phyloP scores from a whole-genome alignment of 2,888 invertebrate species.

The Anaspis maculata region DNA sequence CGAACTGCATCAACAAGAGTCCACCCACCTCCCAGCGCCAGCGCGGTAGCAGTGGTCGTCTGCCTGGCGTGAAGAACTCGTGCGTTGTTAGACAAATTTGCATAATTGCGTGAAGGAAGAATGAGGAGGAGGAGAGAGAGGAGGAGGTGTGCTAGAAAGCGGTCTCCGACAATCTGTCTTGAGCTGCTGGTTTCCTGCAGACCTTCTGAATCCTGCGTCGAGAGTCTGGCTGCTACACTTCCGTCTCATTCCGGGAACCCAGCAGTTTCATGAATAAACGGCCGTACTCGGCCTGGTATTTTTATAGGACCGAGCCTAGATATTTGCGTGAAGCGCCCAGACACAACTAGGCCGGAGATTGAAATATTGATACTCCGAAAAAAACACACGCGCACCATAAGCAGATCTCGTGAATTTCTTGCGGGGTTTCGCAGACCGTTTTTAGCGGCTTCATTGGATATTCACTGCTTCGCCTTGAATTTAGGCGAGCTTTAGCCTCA shows the following conservation, averaged over 20 bases:
- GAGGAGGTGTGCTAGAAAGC: constrained; percentile 21
- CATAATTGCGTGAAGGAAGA: constrained; percentile 22
- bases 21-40: too few species aligned
- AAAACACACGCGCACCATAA: constrained; percentile 1
- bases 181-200: constrained; percentile 14
- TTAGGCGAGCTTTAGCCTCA: too few species aligned
- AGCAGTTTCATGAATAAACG: constrained; percentile 15
- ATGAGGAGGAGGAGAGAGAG: constrained; percentile 18
- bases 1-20: too few species aligned
- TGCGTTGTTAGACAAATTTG: constrained; percentile 26
- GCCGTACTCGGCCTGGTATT: constrained; percentile 15
- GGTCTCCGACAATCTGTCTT: constrained; percentile 26
- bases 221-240: constrained; percentile 11
- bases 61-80: constrained; percentile 7
- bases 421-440: too few species aligned
- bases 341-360: constrained; percentile 22
- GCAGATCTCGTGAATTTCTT: not conserved
- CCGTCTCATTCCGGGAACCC: constrained; percentile 19
- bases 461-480: too few species aligned
- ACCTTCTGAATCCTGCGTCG: constrained; percentile 20
- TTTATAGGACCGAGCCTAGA: constrained; percentile 18
- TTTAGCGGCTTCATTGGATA: too few species aligned
- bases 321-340: constrained; percentile 18
- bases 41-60: not conserved
- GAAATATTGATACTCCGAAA: constrained; percentile 20